Evolutionary conservation across 2,888 invertebrate species (phyloP).

Genomic region (Leucoma salicis): DNA sequence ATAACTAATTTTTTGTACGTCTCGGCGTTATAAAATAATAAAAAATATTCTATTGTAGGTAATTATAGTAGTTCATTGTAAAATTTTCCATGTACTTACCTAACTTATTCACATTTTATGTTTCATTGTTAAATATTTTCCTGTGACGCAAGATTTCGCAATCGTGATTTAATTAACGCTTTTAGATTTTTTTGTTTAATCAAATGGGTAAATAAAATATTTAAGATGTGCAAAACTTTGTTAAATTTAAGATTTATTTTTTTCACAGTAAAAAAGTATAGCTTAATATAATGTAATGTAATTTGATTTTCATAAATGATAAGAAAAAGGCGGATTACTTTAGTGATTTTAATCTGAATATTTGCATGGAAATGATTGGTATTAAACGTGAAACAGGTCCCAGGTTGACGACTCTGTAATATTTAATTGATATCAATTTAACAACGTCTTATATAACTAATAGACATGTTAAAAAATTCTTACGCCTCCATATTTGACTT

Average conservation of each 20-base stretch:
- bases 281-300: too few species aligned
- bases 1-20: constrained; percentile 29
- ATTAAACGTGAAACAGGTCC: too few species aligned
- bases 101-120: constrained; percentile 26
- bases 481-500: too few species aligned
- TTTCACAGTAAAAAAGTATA: background rate
- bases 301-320: too few species aligned
- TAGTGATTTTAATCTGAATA: too few species aligned
- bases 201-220: too few species aligned
- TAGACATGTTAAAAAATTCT: too few species aligned
- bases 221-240: constrained; percentile 30
- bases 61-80: constrained; percentile 28
- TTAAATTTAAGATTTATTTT: background rate
- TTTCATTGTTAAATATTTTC: constrained; percentile 28
- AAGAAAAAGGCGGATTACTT: too few species aligned
- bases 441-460: too few species aligned
- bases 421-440: too few species aligned
- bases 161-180: constrained; percentile 34
- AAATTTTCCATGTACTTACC: constrained; percentile 23
- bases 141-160: constrained; percentile 18
- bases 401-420: too few species aligned
- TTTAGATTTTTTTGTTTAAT: constrained; percentile 18
- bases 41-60: constrained; percentile 23
- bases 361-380: too few species aligned
- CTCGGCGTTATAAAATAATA: constrained; percentile 26